phyloP scores from a whole-genome alignment of 2,888 invertebrate species.

The Acronicta psi region DNA sequence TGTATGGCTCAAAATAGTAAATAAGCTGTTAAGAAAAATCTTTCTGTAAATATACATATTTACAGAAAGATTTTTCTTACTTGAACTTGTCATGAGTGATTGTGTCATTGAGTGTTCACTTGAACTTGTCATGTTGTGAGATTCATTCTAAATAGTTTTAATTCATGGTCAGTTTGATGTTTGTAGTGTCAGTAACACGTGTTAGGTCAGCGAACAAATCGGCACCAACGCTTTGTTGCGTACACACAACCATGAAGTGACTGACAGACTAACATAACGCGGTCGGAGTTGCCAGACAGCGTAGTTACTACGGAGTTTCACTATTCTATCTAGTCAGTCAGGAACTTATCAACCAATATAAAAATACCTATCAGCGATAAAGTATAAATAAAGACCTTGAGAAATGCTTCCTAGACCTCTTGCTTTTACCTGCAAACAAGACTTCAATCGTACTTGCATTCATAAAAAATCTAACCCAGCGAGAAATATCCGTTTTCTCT shows the following conservation, averaged over 20 bases:
- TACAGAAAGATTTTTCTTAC: conserved; percentile 1
- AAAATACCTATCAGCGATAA: not conserved
- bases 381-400: conserved; percentile 7
- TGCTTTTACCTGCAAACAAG: conserved; percentile 11
- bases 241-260: conserved; percentile 37
- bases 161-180: not conserved
- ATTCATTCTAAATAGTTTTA: conserved; percentile 11
- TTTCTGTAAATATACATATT: conserved; percentile 5
- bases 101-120: not conserved
- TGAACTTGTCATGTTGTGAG: conserved; percentile 3
- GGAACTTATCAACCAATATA: not conserved
- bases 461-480: too few species aligned
- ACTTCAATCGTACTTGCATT: not conserved
- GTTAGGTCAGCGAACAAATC: conserved; percentile 36
- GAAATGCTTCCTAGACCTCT: conserved; percentile 14
- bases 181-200: conserved; percentile 16
- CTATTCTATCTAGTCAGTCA: not conserved
- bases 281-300: conserved; percentile 31
- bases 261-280: conserved; percentile 33
- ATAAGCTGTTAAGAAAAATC: conserved; percentile 8
- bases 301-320: conserved; percentile 21
- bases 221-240: conserved; percentile 27
- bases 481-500: too few species aligned
- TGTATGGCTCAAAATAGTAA: conserved; percentile 21
- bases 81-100: conserved; percentile 3